Base-by-base conservation (phyloP, 2,888 invertebrate genomes). In the Acrocyrtus sp. region DNA sequence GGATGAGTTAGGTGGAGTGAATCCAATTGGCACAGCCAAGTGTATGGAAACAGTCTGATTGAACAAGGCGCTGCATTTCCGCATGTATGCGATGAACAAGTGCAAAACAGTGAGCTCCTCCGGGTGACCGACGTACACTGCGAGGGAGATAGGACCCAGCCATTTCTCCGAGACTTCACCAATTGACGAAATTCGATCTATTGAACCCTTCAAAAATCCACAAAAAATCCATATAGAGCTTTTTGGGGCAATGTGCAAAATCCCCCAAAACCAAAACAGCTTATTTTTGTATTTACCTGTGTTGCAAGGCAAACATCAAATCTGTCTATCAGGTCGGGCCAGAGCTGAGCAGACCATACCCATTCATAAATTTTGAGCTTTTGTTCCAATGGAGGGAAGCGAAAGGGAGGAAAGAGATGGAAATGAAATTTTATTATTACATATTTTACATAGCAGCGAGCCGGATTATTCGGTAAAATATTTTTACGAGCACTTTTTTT, bases 111-210 rank as follows among this genome's bases (percentile, higher is more conserved):
- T 88, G 78, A 92, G 88, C 83, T 95, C 95, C 72, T 90, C 80
- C 3, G 81, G 81, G 3, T 82, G 69, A 24, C 74, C 82, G 5
- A 91, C 91, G 83, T 91, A 95, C 0, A 94, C 87, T 0, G 94
- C 93, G 0, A 92, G 88, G 0, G 95, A 95, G 81, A 96, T 91
- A 0, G 94, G 92, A 0, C 94, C 95, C 6, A 89, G 88, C 95
- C 95, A 95, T 81, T 93, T 91, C 54, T 90, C 88, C 0, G 92
- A 91, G 43, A 94, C 92, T 78, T 91, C 90, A 0, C 92, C 88
- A 19, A 95, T 83, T 45, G 94, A 93, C 78, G 89, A 88, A 8
- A 96, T 84, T 74, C 93, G 89, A 82, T 95, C 95, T 57, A 95
- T 87, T 0, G 95, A 95, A 80, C 91, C 91, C 84, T 95, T 94